Conservation (phyloP, 1,140 invertebrate genomes). For the Zaprionus lachaisei region DNA sequence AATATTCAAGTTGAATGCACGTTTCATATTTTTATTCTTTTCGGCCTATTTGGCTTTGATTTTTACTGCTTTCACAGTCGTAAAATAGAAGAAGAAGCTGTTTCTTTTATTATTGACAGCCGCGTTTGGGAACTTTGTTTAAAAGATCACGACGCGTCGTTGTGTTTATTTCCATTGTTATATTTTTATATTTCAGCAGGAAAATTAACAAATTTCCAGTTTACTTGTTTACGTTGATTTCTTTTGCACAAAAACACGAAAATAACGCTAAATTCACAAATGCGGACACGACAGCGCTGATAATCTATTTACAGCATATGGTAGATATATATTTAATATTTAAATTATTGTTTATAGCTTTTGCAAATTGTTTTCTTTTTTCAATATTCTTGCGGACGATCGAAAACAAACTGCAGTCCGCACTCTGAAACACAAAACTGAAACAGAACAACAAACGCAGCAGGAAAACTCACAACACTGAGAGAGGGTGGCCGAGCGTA, state of each 20-base stretch:
- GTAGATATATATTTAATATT: neutral
- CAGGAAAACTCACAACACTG: slow-evolving; percentile 57
- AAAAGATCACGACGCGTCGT: neutral
- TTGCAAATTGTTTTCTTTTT: slow-evolving; percentile 5
- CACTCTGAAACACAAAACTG: slow-evolving; percentile 53
- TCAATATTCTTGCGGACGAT: slow-evolving; percentile 17
- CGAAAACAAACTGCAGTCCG: slow-evolving; percentile 49
- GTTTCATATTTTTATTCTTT: slow-evolving; percentile 21
- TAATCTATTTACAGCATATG: neutral
- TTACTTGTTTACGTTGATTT: neutral
- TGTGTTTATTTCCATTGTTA: neutral
- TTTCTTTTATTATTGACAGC: neutral
- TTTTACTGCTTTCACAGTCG: slow-evolving; percentile 29
- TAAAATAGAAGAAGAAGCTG: neutral
- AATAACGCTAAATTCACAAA: neutral
- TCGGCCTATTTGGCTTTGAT: neutral
- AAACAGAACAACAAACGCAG: slow-evolving; percentile 45
- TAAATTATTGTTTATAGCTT: slow-evolving; percentile 12
- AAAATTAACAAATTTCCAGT: neutral
- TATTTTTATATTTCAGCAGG: neutral
- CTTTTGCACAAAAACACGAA: neutral
- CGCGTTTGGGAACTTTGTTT: slow-evolving; percentile 13
- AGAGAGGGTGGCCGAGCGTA: slow-evolving; percentile 5
- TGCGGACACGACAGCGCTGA: neutral
- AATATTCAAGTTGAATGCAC: slow-evolving; percentile 27